Evolutionary conservation across 2,113 vertebrate species (phyloP).

Genomic region (Donacobius atricapilla): DNA sequence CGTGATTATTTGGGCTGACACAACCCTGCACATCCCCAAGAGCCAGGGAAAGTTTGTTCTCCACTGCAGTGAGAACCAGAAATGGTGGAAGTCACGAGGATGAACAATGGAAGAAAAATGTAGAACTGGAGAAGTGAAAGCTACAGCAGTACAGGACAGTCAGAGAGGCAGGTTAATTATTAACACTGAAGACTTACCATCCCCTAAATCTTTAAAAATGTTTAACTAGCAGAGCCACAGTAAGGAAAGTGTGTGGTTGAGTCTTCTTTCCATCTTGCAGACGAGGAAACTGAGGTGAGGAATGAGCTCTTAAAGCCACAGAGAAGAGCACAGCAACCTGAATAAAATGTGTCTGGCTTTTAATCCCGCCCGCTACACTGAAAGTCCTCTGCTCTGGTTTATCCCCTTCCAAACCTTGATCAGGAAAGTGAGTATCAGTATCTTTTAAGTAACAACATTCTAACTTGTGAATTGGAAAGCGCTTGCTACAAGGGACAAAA

Average conservation of each 20-base stretch:
- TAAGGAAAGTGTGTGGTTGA: background rate
- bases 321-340: background rate
- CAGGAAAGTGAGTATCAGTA: background rate
- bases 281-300: background rate
- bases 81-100: background rate
- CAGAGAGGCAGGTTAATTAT: slow-evolving; percentile 24
- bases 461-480: background rate
- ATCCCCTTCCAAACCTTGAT: background rate
- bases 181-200: background rate
- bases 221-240: slow-evolving; percentile 35
- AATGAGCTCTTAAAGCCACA: background rate
- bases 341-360: background rate
- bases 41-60: background rate
- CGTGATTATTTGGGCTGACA: background rate
- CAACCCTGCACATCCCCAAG: background rate
- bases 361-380: background rate
- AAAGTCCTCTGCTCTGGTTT: background rate
- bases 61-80: background rate
- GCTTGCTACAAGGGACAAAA: background rate
- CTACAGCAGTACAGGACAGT: background rate
- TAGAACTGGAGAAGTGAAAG: background rate
- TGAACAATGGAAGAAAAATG: background rate
- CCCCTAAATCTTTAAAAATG: slow-evolving; percentile 34
- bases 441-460: background rate
- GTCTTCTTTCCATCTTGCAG: background rate